Evolutionary conservation across 2,113 vertebrate genomes (phyloP), one percentile per base, ranked within the genome.

Genomic region (Loxodonta africana): DNA sequence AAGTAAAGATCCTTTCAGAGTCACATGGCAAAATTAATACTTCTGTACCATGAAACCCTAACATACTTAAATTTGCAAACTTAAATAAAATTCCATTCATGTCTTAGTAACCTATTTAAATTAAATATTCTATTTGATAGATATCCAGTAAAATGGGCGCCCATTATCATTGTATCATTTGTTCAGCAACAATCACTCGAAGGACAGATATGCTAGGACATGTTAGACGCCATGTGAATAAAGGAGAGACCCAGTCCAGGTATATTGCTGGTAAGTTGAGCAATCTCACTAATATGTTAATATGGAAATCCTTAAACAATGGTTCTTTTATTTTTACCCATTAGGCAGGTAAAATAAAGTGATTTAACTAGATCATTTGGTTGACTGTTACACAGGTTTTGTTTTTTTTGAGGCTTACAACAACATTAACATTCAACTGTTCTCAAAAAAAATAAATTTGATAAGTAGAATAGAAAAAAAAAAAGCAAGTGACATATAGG

Each of bases 161-260:
- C 51, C 99, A 99, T 98, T 99, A 99, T 97, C 99, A 99, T 97
- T 99, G 99, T 15, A 99, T 99, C 88, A 99, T 99, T 94, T 99
- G 99, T 86, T 99, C 99, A 3, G 99, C 99, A 77, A 99, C 99
- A 5, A 99, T 99, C 87, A 98, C 98, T 12, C 98, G 99, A 1
- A 99, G 99, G 96, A 99, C 99, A 0, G 99, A 99, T 98, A 99
- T 99, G 99, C 97, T 99, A 86, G 99, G 99, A 91, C 99, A 99
- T 97, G 98, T 99, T 44, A 99, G 99, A 67, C 99, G 99, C 4
- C 99, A 99, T 4, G 97, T 99, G 87, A 99, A 99, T 98, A 99
- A 99, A 98, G 99, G 99, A 87, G 99, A 99, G 98, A 99, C 99
- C 0, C 99, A 99, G 85, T 99, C 99, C 65, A 99, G 99, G 84